Evolutionary conservation across 2,888 invertebrate genomes (phyloP).

Genomic region (Cheilosia pagana): DNA sequence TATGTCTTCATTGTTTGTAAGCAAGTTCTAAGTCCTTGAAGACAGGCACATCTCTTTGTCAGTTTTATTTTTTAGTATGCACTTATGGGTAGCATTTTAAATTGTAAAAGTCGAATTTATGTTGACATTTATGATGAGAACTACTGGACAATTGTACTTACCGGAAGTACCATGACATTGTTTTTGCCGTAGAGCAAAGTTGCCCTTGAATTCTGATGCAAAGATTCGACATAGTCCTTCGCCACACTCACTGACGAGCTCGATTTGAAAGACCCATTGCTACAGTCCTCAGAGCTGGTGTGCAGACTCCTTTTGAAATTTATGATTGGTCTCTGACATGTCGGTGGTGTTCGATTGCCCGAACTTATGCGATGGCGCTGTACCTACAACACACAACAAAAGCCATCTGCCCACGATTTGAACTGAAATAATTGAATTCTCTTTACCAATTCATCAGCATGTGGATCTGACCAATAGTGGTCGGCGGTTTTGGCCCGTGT

Average conservation of each 20-base stretch:
- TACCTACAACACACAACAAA: constrained; percentile 83
- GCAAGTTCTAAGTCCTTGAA: no score
- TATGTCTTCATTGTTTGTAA: no score
- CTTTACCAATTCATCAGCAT: constrained; percentile 94
- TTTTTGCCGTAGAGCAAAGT: constrained; percentile 97
- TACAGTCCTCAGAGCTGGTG: constrained; percentile 90
- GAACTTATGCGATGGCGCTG: constrained; percentile 89
- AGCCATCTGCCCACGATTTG: background rate
- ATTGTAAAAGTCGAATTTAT: no score
- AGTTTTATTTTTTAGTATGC: no score
- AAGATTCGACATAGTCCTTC: constrained; percentile 96
- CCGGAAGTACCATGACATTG: constrained; percentile 94
- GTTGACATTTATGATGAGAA: background rate
- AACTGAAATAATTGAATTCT: background rate
- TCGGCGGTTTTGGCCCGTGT: constrained; percentile 94
- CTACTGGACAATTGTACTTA: constrained; percentile 83
- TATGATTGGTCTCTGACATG: constrained; percentile 87
- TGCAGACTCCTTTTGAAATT: constrained; percentile 90
- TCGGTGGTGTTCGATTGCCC: constrained; percentile 90
- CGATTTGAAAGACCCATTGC: constrained; percentile 81
- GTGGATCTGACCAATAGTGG: constrained; percentile 96
- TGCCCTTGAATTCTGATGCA: constrained; percentile 96
- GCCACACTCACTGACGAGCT: constrained; percentile 85
- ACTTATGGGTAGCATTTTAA: no score
- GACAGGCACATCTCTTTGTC: no score